Evolutionary conservation across 1,140 invertebrate species (phyloP).

Genomic region (Paracyclopina nana): DNA sequence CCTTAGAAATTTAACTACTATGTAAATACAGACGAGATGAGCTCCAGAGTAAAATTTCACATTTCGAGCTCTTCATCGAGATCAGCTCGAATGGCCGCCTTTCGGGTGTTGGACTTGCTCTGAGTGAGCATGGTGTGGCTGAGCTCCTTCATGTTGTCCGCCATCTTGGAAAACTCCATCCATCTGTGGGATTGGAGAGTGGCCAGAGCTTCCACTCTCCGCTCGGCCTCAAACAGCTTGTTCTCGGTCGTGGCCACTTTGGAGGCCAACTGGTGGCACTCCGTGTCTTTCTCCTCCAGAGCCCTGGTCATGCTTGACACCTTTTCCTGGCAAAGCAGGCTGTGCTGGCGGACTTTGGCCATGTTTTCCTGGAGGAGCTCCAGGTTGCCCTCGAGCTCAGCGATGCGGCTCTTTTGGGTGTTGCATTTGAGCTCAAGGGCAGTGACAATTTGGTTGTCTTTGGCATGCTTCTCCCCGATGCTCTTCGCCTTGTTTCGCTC

Average conservation of each 20-base stretch:
- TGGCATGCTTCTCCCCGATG: neutral
- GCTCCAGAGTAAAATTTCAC: no score
- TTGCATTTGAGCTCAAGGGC: constrained; percentile 1
- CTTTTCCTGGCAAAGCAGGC: constrained; percentile 6
- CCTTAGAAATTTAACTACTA: no score
- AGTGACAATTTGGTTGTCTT: constrained; percentile 1
- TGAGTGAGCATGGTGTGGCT: neutral
- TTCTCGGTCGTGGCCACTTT: constrained; percentile 1
- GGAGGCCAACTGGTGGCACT: neutral
- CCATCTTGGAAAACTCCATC: constrained; percentile 15
- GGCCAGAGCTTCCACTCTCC: neutral
- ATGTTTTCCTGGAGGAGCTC: neutral
- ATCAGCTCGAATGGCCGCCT: neutral
- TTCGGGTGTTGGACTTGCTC: constrained; percentile 4
- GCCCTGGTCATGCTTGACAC: neutral
- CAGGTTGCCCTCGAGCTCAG: constrained; percentile 6
- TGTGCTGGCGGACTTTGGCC: constrained; percentile 3
- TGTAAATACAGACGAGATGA: no score
- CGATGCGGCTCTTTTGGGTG: neutral
- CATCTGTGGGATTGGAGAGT: neutral
- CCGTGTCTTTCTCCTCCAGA: neutral
- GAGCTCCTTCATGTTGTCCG: constrained; percentile 11
- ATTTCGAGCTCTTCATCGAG: no score
- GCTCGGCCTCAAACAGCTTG: neutral
- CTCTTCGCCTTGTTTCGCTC: constrained; percentile 2